Evolutionary conservation across 2,888 invertebrate genomes (phyloP).

Genomic region (Parapristionchus giblindavisi): DNA sequence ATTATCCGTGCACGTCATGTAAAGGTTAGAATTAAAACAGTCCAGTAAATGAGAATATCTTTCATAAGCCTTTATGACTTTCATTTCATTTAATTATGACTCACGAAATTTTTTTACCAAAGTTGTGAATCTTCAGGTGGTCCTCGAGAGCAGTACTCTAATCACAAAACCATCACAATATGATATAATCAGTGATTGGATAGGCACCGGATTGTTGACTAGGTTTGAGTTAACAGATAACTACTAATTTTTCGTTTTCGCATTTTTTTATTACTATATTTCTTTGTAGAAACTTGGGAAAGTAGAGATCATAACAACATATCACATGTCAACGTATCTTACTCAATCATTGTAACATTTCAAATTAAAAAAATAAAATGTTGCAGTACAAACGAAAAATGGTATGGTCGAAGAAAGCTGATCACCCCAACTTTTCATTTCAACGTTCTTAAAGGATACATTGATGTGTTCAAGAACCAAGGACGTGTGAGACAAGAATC

Average conservation of each 20-base stretch:
- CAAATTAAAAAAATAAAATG: background rate
- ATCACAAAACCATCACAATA: constrained; percentile 71
- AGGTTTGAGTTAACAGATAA: no score
- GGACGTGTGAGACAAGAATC: constrained; percentile 29
- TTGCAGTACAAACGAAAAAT: constrained; percentile 72
- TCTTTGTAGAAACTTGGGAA: no score
- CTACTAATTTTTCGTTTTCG: no score
- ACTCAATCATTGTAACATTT: background rate
- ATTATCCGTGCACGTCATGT: constrained; percentile 47
- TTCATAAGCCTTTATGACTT: background rate
- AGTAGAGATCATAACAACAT: no score
- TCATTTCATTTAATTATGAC: background rate
- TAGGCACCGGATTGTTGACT: constrained; percentile 73
- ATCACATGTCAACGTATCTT: background rate
- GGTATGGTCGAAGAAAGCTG: constrained; percentile 72
- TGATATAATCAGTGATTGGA: constrained; percentile 71
- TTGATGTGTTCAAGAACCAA: constrained; percentile 54
- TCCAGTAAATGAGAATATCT: background rate
- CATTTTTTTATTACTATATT: no score
- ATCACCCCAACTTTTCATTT: constrained; percentile 74
- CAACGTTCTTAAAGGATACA: constrained; percentile 72
- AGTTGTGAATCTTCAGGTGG: constrained; percentile 30
- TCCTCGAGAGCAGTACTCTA: constrained; percentile 65
- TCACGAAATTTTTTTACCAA: background rate
- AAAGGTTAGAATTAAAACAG: constrained; percentile 40